A percentile compares a stretch with the other conserved stretches of the same genome.
Evolutionary conservation across 2,888 invertebrate species (phyloP).

Genomic region (Pimpla rufipes): DNA sequence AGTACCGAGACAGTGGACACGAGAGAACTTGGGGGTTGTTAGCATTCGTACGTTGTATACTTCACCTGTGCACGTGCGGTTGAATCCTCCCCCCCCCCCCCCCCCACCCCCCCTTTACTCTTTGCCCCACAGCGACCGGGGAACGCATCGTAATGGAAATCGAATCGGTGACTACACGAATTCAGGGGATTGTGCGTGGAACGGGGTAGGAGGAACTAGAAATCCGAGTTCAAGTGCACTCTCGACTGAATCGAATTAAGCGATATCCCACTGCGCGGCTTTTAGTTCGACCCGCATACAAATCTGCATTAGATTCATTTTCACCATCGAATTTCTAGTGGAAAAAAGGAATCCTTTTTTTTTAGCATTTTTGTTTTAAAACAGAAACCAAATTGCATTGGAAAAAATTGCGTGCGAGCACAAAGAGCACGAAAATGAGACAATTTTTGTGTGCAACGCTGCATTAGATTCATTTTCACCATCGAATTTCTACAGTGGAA

Average conservation of each 20-base stretch:
- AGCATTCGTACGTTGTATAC: neutral
- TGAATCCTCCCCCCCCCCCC: neutral
- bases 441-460: neutral
- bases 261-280: neutral
- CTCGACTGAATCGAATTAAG: neutral
- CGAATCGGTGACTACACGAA: neutral
- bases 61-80: neutral
- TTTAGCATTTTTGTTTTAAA: no score
- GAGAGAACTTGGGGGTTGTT: conserved; percentile 1
- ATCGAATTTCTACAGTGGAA: no score
- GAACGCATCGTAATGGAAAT: conserved; percentile 3
- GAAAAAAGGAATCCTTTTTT: no score
- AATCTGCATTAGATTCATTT: no score
- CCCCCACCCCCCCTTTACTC: no score
- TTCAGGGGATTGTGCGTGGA: neutral
- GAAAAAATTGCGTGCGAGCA: neutral
- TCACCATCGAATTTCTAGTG: no score
- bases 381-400: no score
- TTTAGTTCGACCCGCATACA: neutral
- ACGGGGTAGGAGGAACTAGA: neutral
- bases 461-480: no score
- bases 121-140: neutral
- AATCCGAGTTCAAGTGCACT: conserved; percentile 3
- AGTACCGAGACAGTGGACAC: neutral
- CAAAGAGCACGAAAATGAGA: neutral